These are phyloP conservation scores for Dunckerocampus dactyliophorus DNA, from an alignment of 2,113 vertebrate genomes.

Conservation along the genomic window DNA sequence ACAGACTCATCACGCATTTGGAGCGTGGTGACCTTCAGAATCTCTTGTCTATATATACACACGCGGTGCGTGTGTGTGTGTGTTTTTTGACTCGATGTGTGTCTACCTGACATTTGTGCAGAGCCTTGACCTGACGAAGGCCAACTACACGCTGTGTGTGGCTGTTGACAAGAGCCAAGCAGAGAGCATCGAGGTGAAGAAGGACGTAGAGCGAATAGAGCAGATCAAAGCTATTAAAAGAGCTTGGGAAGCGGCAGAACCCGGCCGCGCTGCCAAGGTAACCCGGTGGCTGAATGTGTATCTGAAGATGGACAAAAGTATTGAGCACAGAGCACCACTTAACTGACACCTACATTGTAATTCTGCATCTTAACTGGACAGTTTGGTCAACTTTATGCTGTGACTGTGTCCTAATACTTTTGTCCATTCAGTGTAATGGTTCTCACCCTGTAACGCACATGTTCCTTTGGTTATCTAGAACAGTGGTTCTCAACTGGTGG, in stretches of 20 bases:
- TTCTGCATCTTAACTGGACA: not conserved
- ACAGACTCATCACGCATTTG: slow-evolving; percentile 9
- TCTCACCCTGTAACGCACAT: no score
- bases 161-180: slow-evolving; percentile 74
- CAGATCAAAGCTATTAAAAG: slow-evolving; percentile 84
- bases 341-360: not conserved
- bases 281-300: not conserved
- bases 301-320: not conserved
- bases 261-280: slow-evolving; percentile 84
- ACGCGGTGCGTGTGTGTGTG: slow-evolving; percentile 1
- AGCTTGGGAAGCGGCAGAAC: slow-evolving; percentile 84
- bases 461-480: no score
- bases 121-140: slow-evolving; percentile 67
- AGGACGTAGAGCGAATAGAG: slow-evolving; percentile 79
- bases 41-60: slow-evolving; percentile 9
- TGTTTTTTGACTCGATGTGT: slow-evolving; percentile 9
- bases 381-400: not conserved
- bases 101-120: slow-evolving; percentile 28
- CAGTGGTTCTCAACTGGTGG: no score
- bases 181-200: slow-evolving; percentile 73
- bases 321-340: not conserved
- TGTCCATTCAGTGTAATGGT: not conserved
- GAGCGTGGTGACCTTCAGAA: slow-evolving; percentile 25
- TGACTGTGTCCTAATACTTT: not conserved
- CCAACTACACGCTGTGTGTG: slow-evolving; percentile 78